These are phyloP conservation scores for Tetranychus cinnabarinus DNA, from an alignment of 1,140 invertebrate genomes.

Conservation along the genomic window DNA sequence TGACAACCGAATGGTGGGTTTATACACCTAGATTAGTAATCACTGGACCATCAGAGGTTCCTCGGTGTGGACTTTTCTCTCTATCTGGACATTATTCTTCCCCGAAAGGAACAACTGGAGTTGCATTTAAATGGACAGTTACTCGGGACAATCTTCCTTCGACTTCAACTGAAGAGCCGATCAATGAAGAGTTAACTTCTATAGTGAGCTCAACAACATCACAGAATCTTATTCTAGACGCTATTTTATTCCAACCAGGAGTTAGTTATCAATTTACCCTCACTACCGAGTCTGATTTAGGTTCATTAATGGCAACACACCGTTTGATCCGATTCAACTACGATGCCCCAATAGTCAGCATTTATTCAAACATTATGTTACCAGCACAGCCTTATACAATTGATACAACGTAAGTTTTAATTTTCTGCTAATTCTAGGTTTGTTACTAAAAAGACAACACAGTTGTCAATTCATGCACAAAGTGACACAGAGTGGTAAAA, in stretches of 20 bases:
- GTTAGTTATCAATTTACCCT: slow-evolving; percentile 1
- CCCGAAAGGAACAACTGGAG: slow-evolving; percentile 9
- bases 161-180: not conserved
- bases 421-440: not conserved
- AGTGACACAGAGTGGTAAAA: no score
- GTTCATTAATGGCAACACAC: slow-evolving; percentile 1
- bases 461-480: no score
- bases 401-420: not conserved
- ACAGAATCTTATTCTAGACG: slow-evolving; percentile 4
- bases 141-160: not conserved
- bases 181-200: not conserved
- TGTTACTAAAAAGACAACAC: no score
- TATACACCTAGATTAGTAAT: slow-evolving; percentile 8
- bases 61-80: slow-evolving; percentile 12
- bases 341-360: slow-evolving; percentile 6
- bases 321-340: slow-evolving; percentile 1
- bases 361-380: slow-evolving; percentile 3
- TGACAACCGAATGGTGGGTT: slow-evolving; percentile 9
- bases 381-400: not conserved
- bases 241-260: not conserved
- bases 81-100: slow-evolving; percentile 13
- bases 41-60: slow-evolving; percentile 8
- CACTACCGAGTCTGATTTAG: not conserved
- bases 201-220: not conserved
- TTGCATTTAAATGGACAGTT: slow-evolving; percentile 7